These are phyloP conservation scores for Drosophila basisetae DNA, from an alignment of 2,888 invertebrate genomes.

Conservation along the genomic window DNA sequence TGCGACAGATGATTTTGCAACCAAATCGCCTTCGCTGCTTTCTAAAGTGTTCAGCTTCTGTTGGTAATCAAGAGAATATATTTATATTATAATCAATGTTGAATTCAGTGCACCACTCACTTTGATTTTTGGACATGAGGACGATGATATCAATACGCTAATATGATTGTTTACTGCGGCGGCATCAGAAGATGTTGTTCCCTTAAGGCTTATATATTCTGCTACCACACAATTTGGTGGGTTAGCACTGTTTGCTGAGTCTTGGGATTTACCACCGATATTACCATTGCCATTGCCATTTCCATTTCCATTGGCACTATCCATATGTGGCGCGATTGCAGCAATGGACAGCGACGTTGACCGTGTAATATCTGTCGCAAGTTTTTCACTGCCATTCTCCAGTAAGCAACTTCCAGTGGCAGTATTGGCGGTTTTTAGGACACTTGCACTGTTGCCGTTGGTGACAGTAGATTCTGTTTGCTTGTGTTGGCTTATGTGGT, in stretches of 20 bases:
- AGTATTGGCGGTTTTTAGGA: constrained; percentile 29
- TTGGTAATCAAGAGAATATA: neutral
- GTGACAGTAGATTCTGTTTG: constrained; percentile 39
- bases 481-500: constrained; percentile 54
- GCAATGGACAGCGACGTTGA: constrained; percentile 19
- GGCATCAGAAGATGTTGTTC: constrained; percentile 46
- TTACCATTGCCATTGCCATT: constrained; percentile 29
- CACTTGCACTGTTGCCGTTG: constrained; percentile 28
- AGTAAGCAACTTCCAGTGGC: constrained; percentile 29
- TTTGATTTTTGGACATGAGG: constrained; percentile 53
- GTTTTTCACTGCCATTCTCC: constrained; percentile 55
- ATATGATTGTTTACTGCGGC: constrained; percentile 51
- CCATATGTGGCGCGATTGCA: constrained; percentile 25
- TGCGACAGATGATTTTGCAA: constrained; percentile 32
- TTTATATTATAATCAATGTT: neutral
- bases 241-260: constrained; percentile 36
- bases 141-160: constrained; percentile 41
- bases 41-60: constrained; percentile 60
- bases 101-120: constrained; percentile 38
- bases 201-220: constrained; percentile 43
- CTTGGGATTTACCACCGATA: constrained; percentile 32
- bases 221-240: constrained; percentile 40
- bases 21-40: constrained; percentile 34
- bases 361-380: constrained; percentile 37
- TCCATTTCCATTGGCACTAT: constrained; percentile 34